phyloP scores from a whole-genome alignment of 2,797 vertebrate species.

The Neosilurus hyrtlii region DNA sequence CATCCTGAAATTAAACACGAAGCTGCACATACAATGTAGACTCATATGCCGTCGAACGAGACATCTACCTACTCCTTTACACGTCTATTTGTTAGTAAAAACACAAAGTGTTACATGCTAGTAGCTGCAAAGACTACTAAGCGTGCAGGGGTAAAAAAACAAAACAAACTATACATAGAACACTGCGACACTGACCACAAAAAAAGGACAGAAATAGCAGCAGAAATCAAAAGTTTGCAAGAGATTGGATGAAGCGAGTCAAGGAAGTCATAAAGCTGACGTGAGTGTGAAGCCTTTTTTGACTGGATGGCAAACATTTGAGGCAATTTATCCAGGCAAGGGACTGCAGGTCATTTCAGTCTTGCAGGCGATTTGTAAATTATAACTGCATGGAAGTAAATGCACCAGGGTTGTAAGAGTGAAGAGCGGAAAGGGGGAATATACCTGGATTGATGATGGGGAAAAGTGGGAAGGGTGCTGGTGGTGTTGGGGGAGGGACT shows the following conservation, averaged over 20 bases:
- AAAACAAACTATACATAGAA: background rate
- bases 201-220: slow-evolving; percentile 13
- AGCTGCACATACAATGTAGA: slow-evolving; percentile 31
- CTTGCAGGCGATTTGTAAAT: slow-evolving; percentile 14
- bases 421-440: background rate
- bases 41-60: slow-evolving; percentile 18
- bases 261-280: background rate
- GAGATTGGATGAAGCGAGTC: background rate
- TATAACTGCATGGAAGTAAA: background rate
- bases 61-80: slow-evolving; percentile 42
- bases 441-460: slow-evolving; percentile 1
- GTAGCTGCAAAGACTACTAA: slow-evolving; percentile 52
- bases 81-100: slow-evolving; percentile 65
- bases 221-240: background rate
- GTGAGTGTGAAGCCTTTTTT: background rate
- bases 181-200: slow-evolving; percentile 26
- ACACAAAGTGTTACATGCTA: slow-evolving; percentile 59
- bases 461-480: background rate
- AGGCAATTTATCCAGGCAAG: background rate
- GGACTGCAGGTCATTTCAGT: slow-evolving; percentile 18
- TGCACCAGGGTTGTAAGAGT: background rate
- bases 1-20: slow-evolving; percentile 31
- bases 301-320: background rate
- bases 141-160: slow-evolving; percentile 46
- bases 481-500: background rate